Conservation (phyloP, 2,797 vertebrate species). For the Pangasius krempfi region DNA sequence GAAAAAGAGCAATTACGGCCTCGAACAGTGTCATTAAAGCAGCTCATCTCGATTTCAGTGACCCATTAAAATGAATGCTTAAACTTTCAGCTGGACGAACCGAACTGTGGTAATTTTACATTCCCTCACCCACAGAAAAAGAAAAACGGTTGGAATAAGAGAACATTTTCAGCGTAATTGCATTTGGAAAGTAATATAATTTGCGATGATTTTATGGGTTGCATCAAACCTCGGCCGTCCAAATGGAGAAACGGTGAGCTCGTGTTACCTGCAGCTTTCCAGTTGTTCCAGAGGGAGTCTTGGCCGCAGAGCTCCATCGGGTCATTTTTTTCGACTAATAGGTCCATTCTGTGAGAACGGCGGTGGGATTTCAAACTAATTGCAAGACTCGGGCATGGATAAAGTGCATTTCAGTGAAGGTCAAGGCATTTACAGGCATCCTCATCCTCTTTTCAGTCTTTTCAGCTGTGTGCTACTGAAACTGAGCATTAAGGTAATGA, state of each 20-base stretch:
- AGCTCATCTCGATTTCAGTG: conserved; percentile 39
- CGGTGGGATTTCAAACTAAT: conserved; percentile 66
- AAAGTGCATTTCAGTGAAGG: conserved; percentile 64
- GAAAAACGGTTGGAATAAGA: not conserved
- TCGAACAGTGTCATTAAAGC: conserved; percentile 44
- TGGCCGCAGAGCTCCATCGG: conserved; percentile 7
- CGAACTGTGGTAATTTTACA: not conserved
- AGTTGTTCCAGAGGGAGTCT: conserved; percentile 6
- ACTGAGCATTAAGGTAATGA: not conserved
- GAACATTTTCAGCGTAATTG: conserved; percentile 14
- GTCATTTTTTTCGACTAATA: conserved; percentile 42
- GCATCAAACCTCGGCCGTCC: conserved; percentile 1
- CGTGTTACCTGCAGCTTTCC: conserved; percentile 6
- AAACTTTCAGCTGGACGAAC: conserved; percentile 21
- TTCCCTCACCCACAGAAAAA: not conserved
- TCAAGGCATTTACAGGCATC: conserved; percentile 70
- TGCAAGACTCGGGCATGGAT: conserved; percentile 61
- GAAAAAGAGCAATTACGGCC: conserved; percentile 38
- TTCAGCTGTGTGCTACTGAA: not conserved
- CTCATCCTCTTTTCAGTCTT: conserved; percentile 19
- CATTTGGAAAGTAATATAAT: conserved; percentile 20
- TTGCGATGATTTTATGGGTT: conserved; percentile 14
- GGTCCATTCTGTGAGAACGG: conserved; percentile 37
- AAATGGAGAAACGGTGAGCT: conserved; percentile 29
- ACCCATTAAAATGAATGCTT: conserved; percentile 43